Base-by-base conservation (phyloP, 2,113 vertebrate species). In the Spheniscus mendiculus region DNA sequence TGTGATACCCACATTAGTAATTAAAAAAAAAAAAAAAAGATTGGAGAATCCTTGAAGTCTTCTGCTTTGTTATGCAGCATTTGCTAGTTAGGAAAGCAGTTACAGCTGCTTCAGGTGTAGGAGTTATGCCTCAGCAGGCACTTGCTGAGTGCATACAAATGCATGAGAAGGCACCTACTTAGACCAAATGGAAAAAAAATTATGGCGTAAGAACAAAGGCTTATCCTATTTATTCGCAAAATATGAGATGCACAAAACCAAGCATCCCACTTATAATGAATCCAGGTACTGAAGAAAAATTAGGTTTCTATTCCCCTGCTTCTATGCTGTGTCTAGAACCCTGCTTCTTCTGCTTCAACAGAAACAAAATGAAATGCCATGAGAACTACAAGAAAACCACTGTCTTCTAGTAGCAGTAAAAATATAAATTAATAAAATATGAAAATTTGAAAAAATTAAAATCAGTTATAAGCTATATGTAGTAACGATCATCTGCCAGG, bases 391-490 rank as follows among this genome's bases (percentile, higher is more conserved):
- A 22, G 30, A 53, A 83, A 89, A 80, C 3, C 16, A 25, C 9
- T 13, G 12, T n/a, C 32, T 84, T 73, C 69, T 38, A 69, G 6
- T 16, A 87, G 34, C 34, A 89, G 34, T 47, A 81, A 73, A 71
- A 82, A 44, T 17, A 5, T 23, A 83, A 86, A 78, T 38, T 15
- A 81, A 72, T 11, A 80, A 52, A 93, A 86, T 4, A 30, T 2
- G 0, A 44, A 40, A 12, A 19, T 5, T 21, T 4, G 0, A 1
- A 27, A 44, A 62, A 65, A 40, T 12, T 19, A 12, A 59, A 36
- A 5, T 50, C 19, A 42, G 15, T 52, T 91, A 52, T 15, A 88
- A 67, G 40, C 10, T 77, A 11, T 42, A 44, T 3, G 15, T 17
- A 79, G 52, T 10, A 42, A 71, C 22, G 23, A 87, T 8, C 40